Base-by-base conservation (phyloP, 2,113 vertebrate genomes). In the Pipa parva region DNA sequence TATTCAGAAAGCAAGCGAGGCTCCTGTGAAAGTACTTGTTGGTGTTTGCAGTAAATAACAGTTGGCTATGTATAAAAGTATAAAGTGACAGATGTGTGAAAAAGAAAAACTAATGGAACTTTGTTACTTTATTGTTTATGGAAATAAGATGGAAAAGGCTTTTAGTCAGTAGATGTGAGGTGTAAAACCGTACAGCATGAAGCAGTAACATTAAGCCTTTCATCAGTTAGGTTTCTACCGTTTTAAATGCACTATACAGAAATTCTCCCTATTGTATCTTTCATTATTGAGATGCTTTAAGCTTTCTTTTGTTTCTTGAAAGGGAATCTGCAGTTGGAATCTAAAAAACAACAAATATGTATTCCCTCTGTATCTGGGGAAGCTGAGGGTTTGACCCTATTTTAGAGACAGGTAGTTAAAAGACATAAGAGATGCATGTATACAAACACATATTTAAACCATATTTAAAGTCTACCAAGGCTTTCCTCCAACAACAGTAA, bases 21-120 rank as follows among this genome's bases (percentile, higher is more conserved):
- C 33, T 68, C 39, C 65, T 13, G 56, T 18, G 25, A 36, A 70
- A 61, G 58, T 45, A 15, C 17, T 70, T 61, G 61, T 70, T 70
- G 39, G 45, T 61, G 58, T 61, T 61, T 70, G 66, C 57, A 52
- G 66, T 70, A 70, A 70, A 70, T 70, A 70, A 69, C 57, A 68
- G 60, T 54, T 61, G 33, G 48, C 15, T 20, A 48, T 25, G 29
- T 29, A 45, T 29, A 52, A 54, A n/a, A 21, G 29, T 29, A 45
- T 29, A 52, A 54, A n/a, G 27, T n/a, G 24, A 31, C 13, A 28
- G 58, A 46, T 51, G 20, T 22, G 29, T 52, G 61, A 37, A 52
- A 37, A 42, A 63, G n/a, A 22, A 42, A 63, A 24, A 22, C 48
- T 61, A 37, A 68, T 59, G 28, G 56, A 29, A 69, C 17, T 60